Conservation (phyloP, 1,140 invertebrate genomes). For the Megalopta genalis region DNA sequence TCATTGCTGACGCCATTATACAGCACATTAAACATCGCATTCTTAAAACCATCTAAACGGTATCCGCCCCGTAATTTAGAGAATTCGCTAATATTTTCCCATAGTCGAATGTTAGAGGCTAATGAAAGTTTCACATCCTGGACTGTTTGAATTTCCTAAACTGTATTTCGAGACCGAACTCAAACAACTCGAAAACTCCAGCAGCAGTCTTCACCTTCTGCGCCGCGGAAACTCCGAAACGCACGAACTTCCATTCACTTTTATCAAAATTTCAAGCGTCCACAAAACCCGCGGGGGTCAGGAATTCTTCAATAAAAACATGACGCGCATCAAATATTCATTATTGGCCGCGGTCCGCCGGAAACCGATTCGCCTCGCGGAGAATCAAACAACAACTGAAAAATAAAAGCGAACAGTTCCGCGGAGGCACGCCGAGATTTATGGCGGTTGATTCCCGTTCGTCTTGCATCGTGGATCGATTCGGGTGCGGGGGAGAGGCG, state of each 20-base stretch:
- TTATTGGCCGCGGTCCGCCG: neutral
- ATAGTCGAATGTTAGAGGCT: neutral
- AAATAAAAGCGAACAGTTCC: constrained; percentile 21
- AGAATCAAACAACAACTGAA: neutral
- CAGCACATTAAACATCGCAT: neutral
- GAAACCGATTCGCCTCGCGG: neutral
- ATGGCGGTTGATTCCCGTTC: constrained; percentile 44
- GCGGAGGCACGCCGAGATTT: constrained; percentile 44
- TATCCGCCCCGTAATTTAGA: no score
- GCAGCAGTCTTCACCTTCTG: neutral
- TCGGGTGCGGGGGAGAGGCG: constrained; percentile 24
- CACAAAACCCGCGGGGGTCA: neutral
- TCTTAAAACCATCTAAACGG: no score
- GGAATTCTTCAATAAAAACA: neutral
- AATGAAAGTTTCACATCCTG: neutral
- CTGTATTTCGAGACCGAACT: neutral
- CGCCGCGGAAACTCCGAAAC: neutral
- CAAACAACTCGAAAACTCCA: neutral
- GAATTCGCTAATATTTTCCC: no score
- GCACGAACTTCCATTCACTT: neutral
- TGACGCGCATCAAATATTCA: neutral
- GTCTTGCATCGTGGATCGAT: constrained; percentile 51
- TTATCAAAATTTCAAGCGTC: constrained; percentile 5
- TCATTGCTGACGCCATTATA: constrained; percentile 1
- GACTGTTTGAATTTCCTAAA: constrained; percentile 1